Base-by-base conservation (phyloP, 1,140 invertebrate species). In the Ectropis grisescens region DNA sequence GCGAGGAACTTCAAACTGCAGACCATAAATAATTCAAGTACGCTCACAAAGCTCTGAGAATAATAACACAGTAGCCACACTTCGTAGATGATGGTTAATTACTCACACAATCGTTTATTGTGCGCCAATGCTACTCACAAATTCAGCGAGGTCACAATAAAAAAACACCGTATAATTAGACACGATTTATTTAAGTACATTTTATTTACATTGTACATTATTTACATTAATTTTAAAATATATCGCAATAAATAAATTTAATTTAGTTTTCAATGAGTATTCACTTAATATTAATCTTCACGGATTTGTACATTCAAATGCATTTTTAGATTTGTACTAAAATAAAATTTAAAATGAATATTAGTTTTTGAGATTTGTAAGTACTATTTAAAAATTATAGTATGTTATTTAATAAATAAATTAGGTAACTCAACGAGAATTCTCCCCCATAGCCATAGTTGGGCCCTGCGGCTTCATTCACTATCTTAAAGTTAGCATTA, bases 251-350 rank as follows among this genome's bases (percentile, higher is more conserved):
- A 42, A 41, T 40, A 46, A 53, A 22, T 32, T 35, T 33, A 53
- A 44, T 50, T 43, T 31, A 40, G 39, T 47, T 47, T 33, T 29
- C 40, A 55, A 49, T 47, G 52, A 62, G 43, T 59, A 58, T 62
- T 39, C 30, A 41, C 41, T 47, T n/a, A 33, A 37, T 36, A 19
- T 14, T 41, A 35, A 33, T 29, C 34, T 33, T 39, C 37, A 35
- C 39, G 33, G 23, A 47, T 70, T 67, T 71, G 64, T 64, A 71
- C 61, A 60, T 55, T 50, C 25, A 61, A 68, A 62, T 53, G 61
- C 55, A 50, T 43, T n/a, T n/a, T n/a, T n/a, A n/a, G n/a, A n/a
- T n/a, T n/a, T n/a, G n/a, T n/a, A n/a, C n/a, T n/a, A n/a, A n/a
- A n/a, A n/a, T n/a, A n/a, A n/a, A n/a, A n/a, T n/a, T n/a, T n/a